Conservation (phyloP, 2,888 invertebrate genomes). For the Alcis repandata region DNA sequence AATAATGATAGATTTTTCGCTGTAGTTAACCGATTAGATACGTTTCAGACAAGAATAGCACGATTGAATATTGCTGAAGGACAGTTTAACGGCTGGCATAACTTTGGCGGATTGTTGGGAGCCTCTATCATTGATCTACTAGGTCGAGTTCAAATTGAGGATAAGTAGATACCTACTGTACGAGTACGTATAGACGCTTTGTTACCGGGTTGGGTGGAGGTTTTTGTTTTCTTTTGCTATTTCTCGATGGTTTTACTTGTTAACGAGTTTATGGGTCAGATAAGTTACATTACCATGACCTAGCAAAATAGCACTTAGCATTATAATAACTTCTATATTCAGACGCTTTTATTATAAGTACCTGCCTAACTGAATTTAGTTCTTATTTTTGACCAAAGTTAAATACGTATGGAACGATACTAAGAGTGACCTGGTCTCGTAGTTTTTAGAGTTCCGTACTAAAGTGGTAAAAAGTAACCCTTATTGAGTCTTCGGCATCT, state of each 20-base stretch:
- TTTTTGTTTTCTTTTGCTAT: conserved; percentile 15
- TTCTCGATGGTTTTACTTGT: conserved; percentile 15
- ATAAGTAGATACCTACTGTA: conserved; percentile 3
- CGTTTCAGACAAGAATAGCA: background rate
- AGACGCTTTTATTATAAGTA: too few relatives aligned
- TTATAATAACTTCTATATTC: too few relatives aligned
- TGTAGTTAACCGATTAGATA: background rate
- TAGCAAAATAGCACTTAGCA: too few relatives aligned
- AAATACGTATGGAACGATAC: too few relatives aligned
- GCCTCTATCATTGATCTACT: conserved; percentile 29
- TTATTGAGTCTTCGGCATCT: too few relatives aligned
- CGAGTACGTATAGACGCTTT: background rate
- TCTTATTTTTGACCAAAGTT: too few relatives aligned
- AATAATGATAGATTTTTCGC: background rate
- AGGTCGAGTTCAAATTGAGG: conserved; percentile 30
- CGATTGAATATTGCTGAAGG: background rate
- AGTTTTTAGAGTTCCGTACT: too few relatives aligned
- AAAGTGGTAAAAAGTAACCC: too few relatives aligned
- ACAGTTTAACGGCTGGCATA: conserved; percentile 9
- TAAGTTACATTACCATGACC: background rate
- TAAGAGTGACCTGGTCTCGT: too few relatives aligned
- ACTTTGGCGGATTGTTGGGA: conserved; percentile 16
- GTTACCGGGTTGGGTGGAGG: conserved; percentile 20
- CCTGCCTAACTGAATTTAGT: background rate
- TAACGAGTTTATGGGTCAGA: background rate